phyloP scores from a whole-genome alignment of 2,797 vertebrate species.

The Danio jaintianensis region DNA sequence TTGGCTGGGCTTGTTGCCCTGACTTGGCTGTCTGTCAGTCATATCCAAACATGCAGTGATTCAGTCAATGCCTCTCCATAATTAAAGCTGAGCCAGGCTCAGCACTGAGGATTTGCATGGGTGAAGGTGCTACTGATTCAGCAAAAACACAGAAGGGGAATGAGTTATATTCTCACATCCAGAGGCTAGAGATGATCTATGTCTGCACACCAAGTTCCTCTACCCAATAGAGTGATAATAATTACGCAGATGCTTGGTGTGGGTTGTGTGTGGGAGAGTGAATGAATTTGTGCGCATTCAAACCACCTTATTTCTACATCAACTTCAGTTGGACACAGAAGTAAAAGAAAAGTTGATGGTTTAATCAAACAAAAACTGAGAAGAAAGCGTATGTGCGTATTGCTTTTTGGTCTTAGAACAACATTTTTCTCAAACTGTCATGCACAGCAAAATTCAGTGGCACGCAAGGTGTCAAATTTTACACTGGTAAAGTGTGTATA shows the following conservation, averaged over 20 bases:
- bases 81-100: constrained; percentile 63
- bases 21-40: constrained; percentile 49
- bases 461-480: too few species aligned
- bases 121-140: constrained; percentile 68
- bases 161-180: constrained; percentile 58
- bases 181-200: constrained; percentile 59
- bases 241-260: constrained; percentile 55
- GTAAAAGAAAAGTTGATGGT: not conserved
- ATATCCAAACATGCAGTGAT: constrained; percentile 49
- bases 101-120: constrained; percentile 60
- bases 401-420: not conserved
- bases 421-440: not conserved
- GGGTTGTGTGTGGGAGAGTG: constrained; percentile 24
- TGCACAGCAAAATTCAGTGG: too few species aligned
- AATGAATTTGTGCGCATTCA: constrained; percentile 35
- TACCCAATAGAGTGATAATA: constrained; percentile 65
- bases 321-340: not conserved
- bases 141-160: constrained; percentile 55
- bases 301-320: constrained; percentile 2
- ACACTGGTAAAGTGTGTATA: too few species aligned
- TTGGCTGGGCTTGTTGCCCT: constrained; percentile 45
- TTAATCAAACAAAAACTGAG: not conserved
- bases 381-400: not conserved
- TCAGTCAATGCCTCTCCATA: constrained; percentile 65
- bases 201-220: constrained; percentile 44